phyloP scores from a whole-genome alignment of 2,888 invertebrate species.

The Rhamnusium bicolor region DNA sequence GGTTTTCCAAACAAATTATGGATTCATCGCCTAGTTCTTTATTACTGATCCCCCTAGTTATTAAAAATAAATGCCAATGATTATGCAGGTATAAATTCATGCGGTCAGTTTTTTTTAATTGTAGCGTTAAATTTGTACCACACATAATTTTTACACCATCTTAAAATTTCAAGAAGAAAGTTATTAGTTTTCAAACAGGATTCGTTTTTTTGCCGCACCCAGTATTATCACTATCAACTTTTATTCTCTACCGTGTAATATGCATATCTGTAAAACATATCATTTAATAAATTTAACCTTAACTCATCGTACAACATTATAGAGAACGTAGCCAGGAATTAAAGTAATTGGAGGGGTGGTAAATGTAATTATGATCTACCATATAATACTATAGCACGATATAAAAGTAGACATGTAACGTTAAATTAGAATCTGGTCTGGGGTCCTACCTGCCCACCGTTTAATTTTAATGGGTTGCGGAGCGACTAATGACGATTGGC shows the following conservation, averaged over 20 bases:
- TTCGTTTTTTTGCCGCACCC: not conserved
- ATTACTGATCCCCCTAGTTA: no score
- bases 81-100: no score
- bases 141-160: not conserved
- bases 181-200: not conserved
- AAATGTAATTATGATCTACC: conserved; percentile 44
- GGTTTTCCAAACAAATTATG: no score
- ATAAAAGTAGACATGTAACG: conserved; percentile 41
- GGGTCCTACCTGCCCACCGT: conserved; percentile 55
- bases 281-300: conserved; percentile 37
- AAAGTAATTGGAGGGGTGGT: conserved; percentile 51
- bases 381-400: conserved; percentile 35
- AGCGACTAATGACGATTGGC: conserved; percentile 67
- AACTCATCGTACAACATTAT: conserved; percentile 30
- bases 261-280: conserved; percentile 28
- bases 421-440: conserved; percentile 45
- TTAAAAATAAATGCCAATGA: no score
- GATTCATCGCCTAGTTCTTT: no score
- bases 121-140: no score
- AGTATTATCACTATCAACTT: not conserved
- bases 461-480: conserved; percentile 61
- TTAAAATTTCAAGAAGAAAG: not conserved
- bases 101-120: no score
- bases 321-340: conserved; percentile 42
- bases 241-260: not conserved